Conservation (phyloP, 2,888 invertebrate genomes). For the Aspidiotus rigidus region DNA sequence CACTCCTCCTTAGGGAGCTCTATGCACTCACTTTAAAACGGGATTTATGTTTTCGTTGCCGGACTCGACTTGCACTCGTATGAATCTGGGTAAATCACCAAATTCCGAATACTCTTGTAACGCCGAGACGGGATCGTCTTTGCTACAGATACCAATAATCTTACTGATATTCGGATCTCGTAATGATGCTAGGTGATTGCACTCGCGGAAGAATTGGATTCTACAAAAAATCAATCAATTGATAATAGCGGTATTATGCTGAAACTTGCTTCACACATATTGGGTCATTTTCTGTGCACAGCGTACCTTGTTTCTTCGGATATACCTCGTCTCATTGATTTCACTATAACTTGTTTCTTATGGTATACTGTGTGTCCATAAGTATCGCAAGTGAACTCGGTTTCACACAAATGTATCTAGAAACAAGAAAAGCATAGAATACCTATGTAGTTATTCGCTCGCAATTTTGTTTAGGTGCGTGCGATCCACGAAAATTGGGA, state of each 20-base stretch:
- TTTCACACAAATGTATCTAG: constrained; percentile 67
- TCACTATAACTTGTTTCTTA: constrained; percentile 65
- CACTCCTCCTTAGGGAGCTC: background rate
- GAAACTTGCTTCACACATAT: background rate
- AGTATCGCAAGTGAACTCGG: constrained; percentile 61
- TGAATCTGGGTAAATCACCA: constrained; percentile 56
- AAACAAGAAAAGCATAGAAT: constrained; percentile 36
- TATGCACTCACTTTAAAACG: constrained; percentile 34
- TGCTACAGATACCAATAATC: constrained; percentile 68
- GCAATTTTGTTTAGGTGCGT: no score
- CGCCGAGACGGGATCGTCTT: constrained; percentile 74
- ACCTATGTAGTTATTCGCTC: no score
- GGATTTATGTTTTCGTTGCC: constrained; percentile 23
- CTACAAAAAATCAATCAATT: constrained; percentile 47
- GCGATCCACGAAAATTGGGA: no score
- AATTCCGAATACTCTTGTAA: constrained; percentile 83
- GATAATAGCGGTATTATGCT: background rate
- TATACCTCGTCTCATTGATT: constrained; percentile 65
- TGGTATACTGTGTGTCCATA: constrained; percentile 56
- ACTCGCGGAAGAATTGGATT: constrained; percentile 78
- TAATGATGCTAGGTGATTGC: constrained; percentile 71
- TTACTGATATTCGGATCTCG: constrained; percentile 75
- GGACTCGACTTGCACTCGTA: constrained; percentile 36
- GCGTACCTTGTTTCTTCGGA: constrained; percentile 57
- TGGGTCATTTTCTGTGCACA: background rate